Evolutionary conservation across 1,140 invertebrate species (phyloP), one percentile per base, ranked within the genome.

Genomic region (Bombus ignitus): DNA sequence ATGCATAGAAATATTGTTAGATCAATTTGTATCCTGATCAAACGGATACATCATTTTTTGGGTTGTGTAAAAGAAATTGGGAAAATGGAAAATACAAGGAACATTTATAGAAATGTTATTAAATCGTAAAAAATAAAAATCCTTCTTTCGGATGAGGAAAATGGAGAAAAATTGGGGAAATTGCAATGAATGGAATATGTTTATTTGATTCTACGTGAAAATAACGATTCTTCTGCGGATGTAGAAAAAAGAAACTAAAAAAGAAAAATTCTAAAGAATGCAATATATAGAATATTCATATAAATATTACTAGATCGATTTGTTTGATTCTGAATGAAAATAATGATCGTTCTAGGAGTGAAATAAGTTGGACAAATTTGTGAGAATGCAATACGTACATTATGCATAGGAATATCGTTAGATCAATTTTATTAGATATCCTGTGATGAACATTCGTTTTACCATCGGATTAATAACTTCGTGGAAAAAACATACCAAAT

Each of bases 341-440:
- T 8, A 53, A 53, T 18, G 47, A 53, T 22, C 18, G 6, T 53
- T 53, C 47, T 53, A 53, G 22, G 59, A 62, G 59, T 62, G 59
- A 62, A 18, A 22, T 53, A 53, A 66, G 6, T 66, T 32, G n/a
- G 13, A 15, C 15, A 15, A 18, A 66, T 66, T 66, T 32, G 2
- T 15, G 13, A n/a, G n/a, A 66, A 66, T 65, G 6, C 6, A 59
- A 25, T n/a, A 15, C n/a, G 28, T 10, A 32, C 15, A 66, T 35
- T 32, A 32, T 15, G 13, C 59, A 57, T 32, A n/a, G 39, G 42
- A 42, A 32, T 44, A 59, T 35, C 42, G 39, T 70, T 70, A 44
- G 68, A 73, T 65, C 39, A 35, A 66, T 66, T 82, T 79, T 66
- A 74, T 74, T 53, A 53, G 15, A 32, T 66, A 66, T 85, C 83